phyloP scores from a whole-genome alignment of 1,140 invertebrate genomes.

The Ridgeia piscesae region DNA sequence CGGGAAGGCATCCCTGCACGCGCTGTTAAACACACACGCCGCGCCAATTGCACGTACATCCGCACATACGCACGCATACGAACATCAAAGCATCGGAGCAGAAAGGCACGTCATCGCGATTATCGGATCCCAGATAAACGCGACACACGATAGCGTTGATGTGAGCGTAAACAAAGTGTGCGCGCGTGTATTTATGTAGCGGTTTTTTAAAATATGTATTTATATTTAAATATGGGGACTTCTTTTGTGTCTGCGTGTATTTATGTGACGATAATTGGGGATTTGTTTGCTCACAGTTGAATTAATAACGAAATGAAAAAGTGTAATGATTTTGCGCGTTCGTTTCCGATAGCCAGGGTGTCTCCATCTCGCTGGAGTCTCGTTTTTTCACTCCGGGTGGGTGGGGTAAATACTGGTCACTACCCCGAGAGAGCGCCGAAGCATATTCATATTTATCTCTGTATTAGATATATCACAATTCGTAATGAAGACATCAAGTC shows the following conservation, averaged over 20 bases:
- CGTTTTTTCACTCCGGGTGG: neutral
- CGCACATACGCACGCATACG: neutral
- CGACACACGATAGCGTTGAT: neutral
- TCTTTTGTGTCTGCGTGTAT: neutral
- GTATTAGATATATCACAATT: neutral
- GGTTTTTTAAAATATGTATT: neutral
- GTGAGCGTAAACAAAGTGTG: neutral
- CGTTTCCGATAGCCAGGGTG: neutral
- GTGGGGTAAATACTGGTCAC: neutral
- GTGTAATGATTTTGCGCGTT: neutral
- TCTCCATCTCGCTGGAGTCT: neutral
- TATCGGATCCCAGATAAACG: neutral
- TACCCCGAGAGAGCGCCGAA: neutral
- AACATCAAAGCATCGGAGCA: neutral
- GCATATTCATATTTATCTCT: neutral
- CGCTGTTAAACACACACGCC: neutral
- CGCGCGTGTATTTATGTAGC: neutral
- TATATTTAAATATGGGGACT: neutral
- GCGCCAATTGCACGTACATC: neutral
- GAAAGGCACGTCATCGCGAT: neutral
- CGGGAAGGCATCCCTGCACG: neutral
- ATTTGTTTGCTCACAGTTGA: neutral
- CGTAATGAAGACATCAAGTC: neutral
- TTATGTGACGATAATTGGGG: neutral
- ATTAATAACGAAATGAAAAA: neutral